These are phyloP conservation scores for Thereuonema tuberculata DNA, from an alignment of 1,140 invertebrate genomes.

Conservation along the genomic window DNA sequence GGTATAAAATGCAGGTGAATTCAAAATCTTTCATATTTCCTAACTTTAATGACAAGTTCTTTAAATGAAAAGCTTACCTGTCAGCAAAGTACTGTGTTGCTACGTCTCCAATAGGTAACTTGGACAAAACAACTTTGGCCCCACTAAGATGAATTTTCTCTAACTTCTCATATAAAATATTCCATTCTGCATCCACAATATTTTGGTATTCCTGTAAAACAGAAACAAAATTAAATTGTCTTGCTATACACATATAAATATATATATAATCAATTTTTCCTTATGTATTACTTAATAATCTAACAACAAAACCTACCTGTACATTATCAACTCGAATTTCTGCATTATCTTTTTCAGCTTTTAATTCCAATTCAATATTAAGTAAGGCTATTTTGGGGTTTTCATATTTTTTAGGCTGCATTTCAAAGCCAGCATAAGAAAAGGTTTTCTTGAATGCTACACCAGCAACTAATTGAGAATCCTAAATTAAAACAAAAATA, in stretches of 20 bases:
- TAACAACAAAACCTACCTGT: conserved; percentile 33
- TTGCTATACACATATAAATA: too few species aligned
- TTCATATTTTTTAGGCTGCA: conserved; percentile 92
- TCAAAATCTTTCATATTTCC: too few species aligned
- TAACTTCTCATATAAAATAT: conserved; percentile 97
- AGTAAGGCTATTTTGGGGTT: conserved; percentile 91
- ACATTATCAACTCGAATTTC: conserved; percentile 90
- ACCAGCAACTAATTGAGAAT: conserved; percentile 79
- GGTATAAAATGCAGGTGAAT: too few species aligned
- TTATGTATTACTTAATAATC: too few species aligned
- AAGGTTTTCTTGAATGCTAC: conserved; percentile 99
- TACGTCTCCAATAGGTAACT: conserved; percentile 97
- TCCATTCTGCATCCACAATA: conserved; percentile 98
- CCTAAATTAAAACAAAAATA: too few species aligned
- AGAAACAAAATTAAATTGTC: too few species aligned
- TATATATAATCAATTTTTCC: too few species aligned
- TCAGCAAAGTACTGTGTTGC: conserved; percentile 99
- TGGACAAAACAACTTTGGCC: conserved; percentile 92
- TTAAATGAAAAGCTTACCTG: too few species aligned
- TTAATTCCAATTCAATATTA: conserved; percentile 96
- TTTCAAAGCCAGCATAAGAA: conserved; percentile 99
- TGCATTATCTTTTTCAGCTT: conserved; percentile 96
- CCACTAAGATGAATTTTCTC: conserved; percentile 87
- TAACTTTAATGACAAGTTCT: too few species aligned
- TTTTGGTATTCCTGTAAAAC: conserved; percentile 92